These are phyloP conservation scores for Drosophila ficusphila DNA, from an alignment of 1,140 invertebrate species.

Conservation along the genomic window DNA sequence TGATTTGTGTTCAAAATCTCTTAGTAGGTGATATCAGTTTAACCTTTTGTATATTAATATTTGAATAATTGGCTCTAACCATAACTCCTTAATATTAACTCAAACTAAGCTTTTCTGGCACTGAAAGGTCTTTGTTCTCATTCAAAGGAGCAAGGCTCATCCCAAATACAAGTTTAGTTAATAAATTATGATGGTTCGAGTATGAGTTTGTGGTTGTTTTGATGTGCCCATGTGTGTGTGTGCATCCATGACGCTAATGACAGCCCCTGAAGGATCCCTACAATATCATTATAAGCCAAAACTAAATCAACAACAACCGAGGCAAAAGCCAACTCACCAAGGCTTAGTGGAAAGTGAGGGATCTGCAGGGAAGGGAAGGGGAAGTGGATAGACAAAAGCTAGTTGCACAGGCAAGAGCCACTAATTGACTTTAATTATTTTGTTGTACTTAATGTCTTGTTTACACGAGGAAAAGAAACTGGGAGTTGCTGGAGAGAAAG, in stretches of 20 bases:
- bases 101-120: neutral
- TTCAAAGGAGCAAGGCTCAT: neutral
- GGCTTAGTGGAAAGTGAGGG: neutral
- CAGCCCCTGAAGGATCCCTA: conserved; percentile 24
- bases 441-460: conserved; percentile 79
- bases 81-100: no score
- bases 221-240: neutral
- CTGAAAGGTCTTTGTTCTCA: neutral
- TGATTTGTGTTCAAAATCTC: no score
- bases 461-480: conserved; percentile 50
- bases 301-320: conserved; percentile 60
- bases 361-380: neutral
- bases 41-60: no score
- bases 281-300: conserved; percentile 60
- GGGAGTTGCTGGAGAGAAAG: neutral
- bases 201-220: conserved; percentile 1
- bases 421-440: conserved; percentile 83
- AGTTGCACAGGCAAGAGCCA: conserved; percentile 61
- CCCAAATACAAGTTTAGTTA: conserved; percentile 14
- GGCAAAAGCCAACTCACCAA: conserved; percentile 28
- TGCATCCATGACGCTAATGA: conserved; percentile 46
- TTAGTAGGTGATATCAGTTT: no score
- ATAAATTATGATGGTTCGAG: conserved; percentile 49
- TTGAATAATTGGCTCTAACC: no score
- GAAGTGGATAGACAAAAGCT: conserved; percentile 15